Evolutionary conservation across 2,113 vertebrate species (phyloP), one percentile per base, ranked within the genome.

Genomic region (Solenodon paradoxus): DNA sequence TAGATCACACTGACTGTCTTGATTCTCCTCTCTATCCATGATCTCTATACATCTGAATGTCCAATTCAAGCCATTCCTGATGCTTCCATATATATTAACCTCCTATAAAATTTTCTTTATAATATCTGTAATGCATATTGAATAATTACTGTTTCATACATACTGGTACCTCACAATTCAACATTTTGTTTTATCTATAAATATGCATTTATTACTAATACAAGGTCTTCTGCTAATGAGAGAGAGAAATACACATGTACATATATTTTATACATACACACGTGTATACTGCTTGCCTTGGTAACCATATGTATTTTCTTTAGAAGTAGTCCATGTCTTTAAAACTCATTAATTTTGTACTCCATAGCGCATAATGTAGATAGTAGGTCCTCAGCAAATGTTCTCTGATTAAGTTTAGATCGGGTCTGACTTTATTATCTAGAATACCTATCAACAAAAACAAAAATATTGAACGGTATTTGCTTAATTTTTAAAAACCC

Each of bases 401-500:
- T 9, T 74, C 61, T 78, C 69, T 63, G 7, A 81, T 47, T 96
- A 72, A 93, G 75, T 38, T n/a, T 93, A 91, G 47, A 77, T 51
- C 78, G 94, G 35, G 51, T 15, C 81, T 47, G 9, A 93, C 9
- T 91, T 83, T 90, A 95, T 88, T 83, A 32, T 89, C 84, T 69
- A 95, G 64, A 45, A 95, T 90, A 82, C 9, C 88, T 47, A 75
- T 55, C 78, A 92, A 78, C 32, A 95, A 40, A 53, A 88, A 75
- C 12, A 64, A 79, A 72, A 88, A 69, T n/a, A 30, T 17, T 91
- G 38, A 92, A 83, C 88, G 88, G 49, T 63, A 71, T 85, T 96
- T 95, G 69, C 30, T 95, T 95, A 93, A 95, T 95, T 96, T 97
- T 94, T 95, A 35, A 79, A 95, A 78, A 89, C 83, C 64, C 61